Base-by-base conservation (phyloP, 2,888 invertebrate species). In the Steinernema hermaphroditum region DNA sequence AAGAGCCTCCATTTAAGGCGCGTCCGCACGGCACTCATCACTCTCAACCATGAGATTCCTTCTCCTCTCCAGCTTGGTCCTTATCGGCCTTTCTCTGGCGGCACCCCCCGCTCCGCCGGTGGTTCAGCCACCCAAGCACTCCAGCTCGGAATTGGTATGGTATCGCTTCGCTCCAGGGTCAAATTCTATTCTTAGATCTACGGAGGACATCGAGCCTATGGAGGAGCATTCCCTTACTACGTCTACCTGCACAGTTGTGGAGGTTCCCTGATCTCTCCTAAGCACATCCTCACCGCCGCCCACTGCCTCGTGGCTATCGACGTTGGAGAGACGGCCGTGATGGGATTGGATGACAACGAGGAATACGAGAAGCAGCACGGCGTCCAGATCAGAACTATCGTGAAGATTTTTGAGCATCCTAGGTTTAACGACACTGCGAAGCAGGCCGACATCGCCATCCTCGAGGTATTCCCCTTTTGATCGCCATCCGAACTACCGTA, bases 231-330 rank as follows among this genome's bases (percentile, higher is more conserved):
- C 16, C 46, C 46, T n/a, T 46, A n/a, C 46, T 46, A 46, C 46
- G 46, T 46, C 16, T 16, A 16, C 8, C 2, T 46, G 8, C 46
- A 2, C 8, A 4, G 4, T n/a, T 46, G 46, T 46, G 46, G 46
- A 19, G 46, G 46, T n/a, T 46, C 46, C 2, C 46, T 46, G 4
- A 16, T 46, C n/a, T 9, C 46, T 19, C 46, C 46, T 4, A 16
- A n/a, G 19, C 46, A 46, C 46, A n/a, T 46, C 46, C 46, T 46
- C n/a, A 46, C 46, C n/a, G 46, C 46, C 19, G 46, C 46, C 19
- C 46, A 46, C 46, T 46, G 46, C 46, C 6, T 37, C 37, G 12
- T 8, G 37, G 16, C 2, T n/a, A 9, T 9, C 46, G 4, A 2
- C 46, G 19, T n/a, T n/a, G 19, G 16, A 19, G 16, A 4, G 9